Conservation (phyloP, 1,140 invertebrate species). For the Acarapis woodi region DNA sequence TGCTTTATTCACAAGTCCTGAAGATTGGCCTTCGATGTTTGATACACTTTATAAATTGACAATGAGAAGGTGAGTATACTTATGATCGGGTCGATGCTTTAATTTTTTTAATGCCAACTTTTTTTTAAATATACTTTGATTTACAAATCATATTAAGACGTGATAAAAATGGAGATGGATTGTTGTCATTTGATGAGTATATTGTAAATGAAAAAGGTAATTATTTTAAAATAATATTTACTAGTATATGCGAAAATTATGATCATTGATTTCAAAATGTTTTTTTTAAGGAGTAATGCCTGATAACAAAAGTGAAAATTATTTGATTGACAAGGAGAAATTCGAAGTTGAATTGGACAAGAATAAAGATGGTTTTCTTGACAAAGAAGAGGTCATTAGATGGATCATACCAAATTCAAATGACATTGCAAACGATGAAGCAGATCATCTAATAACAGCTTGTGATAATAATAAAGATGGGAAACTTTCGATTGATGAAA, state of each 20-base stretch:
- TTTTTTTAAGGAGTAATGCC: too few relatives aligned
- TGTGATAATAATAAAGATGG: conserved; percentile 65
- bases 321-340: conserved; percentile 47
- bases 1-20: conserved; percentile 64
- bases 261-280: too few relatives aligned
- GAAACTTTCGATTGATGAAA: conserved; percentile 48
- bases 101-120: too few relatives aligned
- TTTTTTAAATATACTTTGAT: too few relatives aligned
- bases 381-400: conserved; percentile 41
- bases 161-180: conserved; percentile 13
- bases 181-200: conserved; percentile 9
- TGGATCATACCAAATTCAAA: conserved; percentile 73
- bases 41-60: conserved; percentile 17
- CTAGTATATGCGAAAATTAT: too few relatives aligned
- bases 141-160: too few relatives aligned
- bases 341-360: conserved; percentile 66
- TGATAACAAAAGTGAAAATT: conserved; percentile 10
- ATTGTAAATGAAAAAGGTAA: conserved; percentile 3
- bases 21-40: conserved; percentile 69
- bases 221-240: too few relatives aligned
- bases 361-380: conserved; percentile 51
- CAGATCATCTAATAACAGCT: conserved; percentile 58
- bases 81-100: too few relatives aligned
- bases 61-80: too few relatives aligned
- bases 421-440: conserved; percentile 65